These are phyloP conservation scores for Dryococelus australis DNA, from an alignment of 2,888 invertebrate genomes.

Conservation along the genomic window DNA sequence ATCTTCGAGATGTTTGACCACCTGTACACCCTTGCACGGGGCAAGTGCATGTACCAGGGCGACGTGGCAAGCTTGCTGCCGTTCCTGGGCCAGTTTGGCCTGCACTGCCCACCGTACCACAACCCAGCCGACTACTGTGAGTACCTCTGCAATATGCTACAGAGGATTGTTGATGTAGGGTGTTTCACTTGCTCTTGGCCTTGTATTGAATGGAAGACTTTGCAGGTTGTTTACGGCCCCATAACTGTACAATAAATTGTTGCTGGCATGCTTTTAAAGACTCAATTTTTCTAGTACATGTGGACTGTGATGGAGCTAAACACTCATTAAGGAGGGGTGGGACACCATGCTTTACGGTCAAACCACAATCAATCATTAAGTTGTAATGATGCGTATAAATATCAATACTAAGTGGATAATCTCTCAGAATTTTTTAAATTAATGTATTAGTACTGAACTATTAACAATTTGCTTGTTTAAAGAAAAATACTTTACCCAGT, in stretches of 20 bases:
- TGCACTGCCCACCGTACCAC: constrained; percentile 89
- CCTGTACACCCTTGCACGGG: constrained; percentile 83
- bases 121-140: constrained; percentile 96
- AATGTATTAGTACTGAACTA: too few relatives aligned
- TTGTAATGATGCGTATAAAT: too few relatives aligned
- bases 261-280: too few relatives aligned
- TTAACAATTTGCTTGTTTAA: too few relatives aligned
- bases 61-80: constrained; percentile 75
- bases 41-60: constrained; percentile 87
- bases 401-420: too few relatives aligned
- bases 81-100: constrained; percentile 75
- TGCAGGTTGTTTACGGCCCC: neutral
- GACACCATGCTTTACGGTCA: too few relatives aligned
- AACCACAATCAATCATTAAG: too few relatives aligned
- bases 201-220: neutral
- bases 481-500: too few relatives aligned
- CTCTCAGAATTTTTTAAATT: too few relatives aligned
- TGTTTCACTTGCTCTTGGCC: neutral
- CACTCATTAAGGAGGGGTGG: too few relatives aligned
- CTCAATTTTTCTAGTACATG: neutral
- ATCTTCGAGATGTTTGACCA: constrained; percentile 93
- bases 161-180: too few relatives aligned
- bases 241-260: constrained; percentile 4
- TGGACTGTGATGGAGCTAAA: too few relatives aligned
- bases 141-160: constrained; percentile 54